Evolutionary conservation across 2,113 vertebrate genomes (phyloP).

Genomic region (Pelusios castaneus): DNA sequence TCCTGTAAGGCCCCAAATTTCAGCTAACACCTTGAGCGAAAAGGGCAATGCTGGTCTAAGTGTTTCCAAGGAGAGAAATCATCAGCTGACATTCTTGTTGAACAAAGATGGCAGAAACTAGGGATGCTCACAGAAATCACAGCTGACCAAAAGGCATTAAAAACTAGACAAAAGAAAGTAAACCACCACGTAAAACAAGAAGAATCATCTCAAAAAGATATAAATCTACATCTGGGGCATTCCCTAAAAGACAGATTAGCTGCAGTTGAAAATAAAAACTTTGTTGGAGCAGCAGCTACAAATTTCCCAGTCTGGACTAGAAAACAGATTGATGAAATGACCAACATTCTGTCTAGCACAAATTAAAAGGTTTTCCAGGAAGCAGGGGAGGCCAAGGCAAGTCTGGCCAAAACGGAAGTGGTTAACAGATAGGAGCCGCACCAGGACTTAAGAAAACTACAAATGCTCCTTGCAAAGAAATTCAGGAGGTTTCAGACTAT

Average conservation of each 20-base stretch:
- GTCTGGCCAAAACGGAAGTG: background rate
- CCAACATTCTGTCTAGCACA: background rate
- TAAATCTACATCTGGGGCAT: background rate
- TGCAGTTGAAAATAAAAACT: background rate
- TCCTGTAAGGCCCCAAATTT: background rate
- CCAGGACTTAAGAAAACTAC: background rate
- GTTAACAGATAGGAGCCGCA: background rate
- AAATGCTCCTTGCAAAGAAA: background rate
- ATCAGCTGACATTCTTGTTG: background rate
- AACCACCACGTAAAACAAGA: background rate
- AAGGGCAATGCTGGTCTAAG: background rate
- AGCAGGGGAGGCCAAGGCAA: accelerated
- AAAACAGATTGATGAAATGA: accelerated
- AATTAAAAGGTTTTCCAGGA: background rate
- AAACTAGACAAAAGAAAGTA: background rate
- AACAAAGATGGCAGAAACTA: accelerated
- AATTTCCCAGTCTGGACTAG: background rate
- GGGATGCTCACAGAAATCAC: background rate
- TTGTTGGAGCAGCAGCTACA: background rate
- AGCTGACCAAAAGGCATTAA: background rate
- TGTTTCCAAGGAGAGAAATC: background rate
- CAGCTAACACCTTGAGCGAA: background rate
- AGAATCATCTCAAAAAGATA: background rate
- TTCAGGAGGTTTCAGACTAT: background rate
- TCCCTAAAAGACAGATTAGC: background rate